A percentile compares a stretch with the other conserved stretches of the same genome.
phyloP scores from a whole-genome alignment of 2,797 vertebrate species.

The Anniella stebbinsi region DNA sequence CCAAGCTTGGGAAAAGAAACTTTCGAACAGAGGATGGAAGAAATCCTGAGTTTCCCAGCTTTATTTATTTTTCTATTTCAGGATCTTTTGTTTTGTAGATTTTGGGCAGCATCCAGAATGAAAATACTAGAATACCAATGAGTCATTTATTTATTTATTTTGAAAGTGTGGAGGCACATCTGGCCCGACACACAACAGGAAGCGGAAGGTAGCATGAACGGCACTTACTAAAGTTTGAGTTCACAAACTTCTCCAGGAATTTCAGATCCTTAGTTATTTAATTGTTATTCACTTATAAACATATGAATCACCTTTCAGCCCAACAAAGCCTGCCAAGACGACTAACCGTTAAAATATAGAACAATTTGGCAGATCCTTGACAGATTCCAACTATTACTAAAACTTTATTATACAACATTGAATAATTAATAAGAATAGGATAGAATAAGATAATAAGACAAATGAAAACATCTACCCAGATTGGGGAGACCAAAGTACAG shows the following conservation, averaged over 20 bases:
- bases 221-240: slow-evolving; percentile 2
- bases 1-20: neutral
- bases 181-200: slow-evolving; percentile 2
- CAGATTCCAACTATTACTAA: neutral
- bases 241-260: slow-evolving; percentile 14
- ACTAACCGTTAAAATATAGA: too few relatives aligned
- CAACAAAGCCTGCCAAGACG: too few relatives aligned
- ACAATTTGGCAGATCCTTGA: neutral
- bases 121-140: slow-evolving; percentile 11
- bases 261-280: neutral
- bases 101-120: slow-evolving; percentile 28
- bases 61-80: slow-evolving; percentile 43
- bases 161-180: neutral
- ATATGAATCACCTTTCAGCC: too few relatives aligned
- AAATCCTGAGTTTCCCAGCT: slow-evolving; percentile 16
- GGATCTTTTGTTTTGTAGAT: slow-evolving; percentile 21
- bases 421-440: too few relatives aligned
- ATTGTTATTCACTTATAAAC: too few relatives aligned
- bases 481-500: neutral
- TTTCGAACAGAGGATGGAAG: slow-evolving; percentile 22
- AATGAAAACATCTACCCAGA: neutral
- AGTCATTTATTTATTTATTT: neutral
- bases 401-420: neutral
- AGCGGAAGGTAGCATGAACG: neutral
- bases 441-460: neutral